Evolutionary conservation across 2,888 invertebrate genomes (phyloP).

Genomic region (Hydropsyche betteni): DNA sequence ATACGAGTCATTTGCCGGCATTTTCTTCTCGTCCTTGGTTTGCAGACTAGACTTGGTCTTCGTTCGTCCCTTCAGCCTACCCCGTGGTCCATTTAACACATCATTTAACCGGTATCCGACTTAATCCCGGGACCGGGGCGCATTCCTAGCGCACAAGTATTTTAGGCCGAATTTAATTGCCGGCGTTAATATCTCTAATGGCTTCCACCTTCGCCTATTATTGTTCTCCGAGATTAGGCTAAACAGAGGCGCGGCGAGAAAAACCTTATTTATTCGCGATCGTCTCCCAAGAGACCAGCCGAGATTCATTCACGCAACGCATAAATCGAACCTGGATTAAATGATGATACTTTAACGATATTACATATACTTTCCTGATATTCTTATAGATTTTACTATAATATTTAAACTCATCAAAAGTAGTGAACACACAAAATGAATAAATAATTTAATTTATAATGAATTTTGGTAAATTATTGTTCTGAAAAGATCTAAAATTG

Average conservation of each 20-base stretch:
- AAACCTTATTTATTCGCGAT: conserved; percentile 33
- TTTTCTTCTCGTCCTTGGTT: no score
- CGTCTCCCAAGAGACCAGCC: conserved; percentile 6
- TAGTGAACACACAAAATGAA: no score
- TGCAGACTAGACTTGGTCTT: no score
- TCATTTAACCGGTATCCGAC: conserved; percentile 43
- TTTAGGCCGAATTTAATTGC: conserved; percentile 44
- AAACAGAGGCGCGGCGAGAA: conserved; percentile 30
- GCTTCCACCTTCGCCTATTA: conserved; percentile 45
- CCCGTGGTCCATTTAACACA: conserved; percentile 41
- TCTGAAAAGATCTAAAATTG: no score
- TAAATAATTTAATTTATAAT: no score
- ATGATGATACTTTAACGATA: no score
- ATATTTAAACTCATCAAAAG: no score
- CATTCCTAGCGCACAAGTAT: conserved; percentile 43
- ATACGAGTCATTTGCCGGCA: no score
- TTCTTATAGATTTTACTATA: no score
- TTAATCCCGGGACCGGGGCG: conserved; percentile 40
- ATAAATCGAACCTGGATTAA: no score
- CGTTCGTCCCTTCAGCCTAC: neutral
- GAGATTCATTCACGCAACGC: neutral
- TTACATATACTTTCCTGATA: no score
- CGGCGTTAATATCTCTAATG: conserved; percentile 45
- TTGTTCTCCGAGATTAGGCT: conserved; percentile 46
- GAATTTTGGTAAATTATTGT: no score